phyloP scores from a whole-genome alignment of 2,113 vertebrate genomes.

The Delphinus delphis region DNA sequence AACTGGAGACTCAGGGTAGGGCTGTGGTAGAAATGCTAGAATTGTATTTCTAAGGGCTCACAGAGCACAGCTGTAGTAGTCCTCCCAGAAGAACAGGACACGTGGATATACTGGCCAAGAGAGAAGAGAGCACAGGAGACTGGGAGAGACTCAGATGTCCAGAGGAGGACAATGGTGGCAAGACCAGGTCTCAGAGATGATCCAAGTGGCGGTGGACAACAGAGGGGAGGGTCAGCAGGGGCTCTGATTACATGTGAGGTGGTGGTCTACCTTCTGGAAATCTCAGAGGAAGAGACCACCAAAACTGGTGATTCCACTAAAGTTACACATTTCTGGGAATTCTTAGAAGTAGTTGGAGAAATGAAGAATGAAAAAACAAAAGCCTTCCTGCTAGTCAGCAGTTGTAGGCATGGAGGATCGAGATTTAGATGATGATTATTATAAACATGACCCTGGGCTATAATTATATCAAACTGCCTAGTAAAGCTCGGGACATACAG shows the following conservation, averaged over 20 bases:
- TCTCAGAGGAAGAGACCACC: not conserved
- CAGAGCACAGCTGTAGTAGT: not conserved
- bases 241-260: not conserved
- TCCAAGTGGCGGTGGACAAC: not conserved
- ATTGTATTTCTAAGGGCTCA: not conserved
- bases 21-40: not conserved
- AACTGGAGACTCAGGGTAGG: not conserved
- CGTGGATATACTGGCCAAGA: not conserved
- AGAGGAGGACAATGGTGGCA: not conserved
- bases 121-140: not conserved
- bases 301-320: not conserved
- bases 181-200: not conserved
- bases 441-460: not conserved
- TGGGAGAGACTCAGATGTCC: not conserved
- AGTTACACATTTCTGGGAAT: not conserved
- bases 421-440: not conserved
- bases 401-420: not conserved
- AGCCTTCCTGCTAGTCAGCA: not conserved
- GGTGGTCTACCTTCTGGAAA: not conserved
- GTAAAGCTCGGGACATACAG: not conserved
- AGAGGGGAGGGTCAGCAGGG: not conserved
- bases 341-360: not conserved
- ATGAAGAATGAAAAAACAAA: not conserved
- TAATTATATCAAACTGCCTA: not conserved
- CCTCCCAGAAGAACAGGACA: not conserved